These are phyloP conservation scores for Phania funesta DNA, from an alignment of 2,888 invertebrate species.

Conservation along the genomic window DNA sequence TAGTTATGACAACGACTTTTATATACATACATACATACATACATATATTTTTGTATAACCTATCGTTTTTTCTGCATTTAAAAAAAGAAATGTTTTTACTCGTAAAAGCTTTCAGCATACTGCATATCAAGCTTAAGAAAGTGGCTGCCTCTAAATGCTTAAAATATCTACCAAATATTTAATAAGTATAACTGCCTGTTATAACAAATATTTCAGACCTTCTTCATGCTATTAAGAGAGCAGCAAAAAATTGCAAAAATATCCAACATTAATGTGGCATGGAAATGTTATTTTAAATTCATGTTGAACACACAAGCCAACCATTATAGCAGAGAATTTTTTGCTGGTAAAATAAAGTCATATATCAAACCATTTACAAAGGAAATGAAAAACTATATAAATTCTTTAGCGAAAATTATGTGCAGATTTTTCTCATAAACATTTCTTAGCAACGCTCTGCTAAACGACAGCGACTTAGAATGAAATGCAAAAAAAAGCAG, in stretches of 20 bases:
- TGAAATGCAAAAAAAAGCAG: neutral
- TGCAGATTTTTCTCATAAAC: conserved; percentile 44
- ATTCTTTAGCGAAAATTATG: conserved; percentile 55
- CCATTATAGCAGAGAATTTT: neutral
- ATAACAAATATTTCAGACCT: neutral
- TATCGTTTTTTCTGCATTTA: no score
- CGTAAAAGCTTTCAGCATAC: no score
- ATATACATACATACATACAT: neutral
- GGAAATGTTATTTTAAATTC: conserved; percentile 30
- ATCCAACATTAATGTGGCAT: conserved; percentile 38
- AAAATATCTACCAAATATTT: conserved; percentile 9
- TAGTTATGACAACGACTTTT: conserved; percentile 76
- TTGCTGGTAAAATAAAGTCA: conserved; percentile 35
- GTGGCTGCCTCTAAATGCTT: neutral
- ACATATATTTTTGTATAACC: neutral
- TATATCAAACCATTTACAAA: conserved; percentile 62
- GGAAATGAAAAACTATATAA: conserved; percentile 60
- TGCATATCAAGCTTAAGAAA: no score
- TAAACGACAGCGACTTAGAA: conserved; percentile 41
- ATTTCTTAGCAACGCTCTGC: conserved; percentile 25
- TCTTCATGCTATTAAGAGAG: neutral
- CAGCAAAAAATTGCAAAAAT: neutral
- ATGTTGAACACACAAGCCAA: conserved; percentile 32
- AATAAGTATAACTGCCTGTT: conserved; percentile 26
- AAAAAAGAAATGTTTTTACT: no score